Evolutionary conservation across 2,888 invertebrate species (phyloP).

Genomic region (Carterocephalus palaemon): DNA sequence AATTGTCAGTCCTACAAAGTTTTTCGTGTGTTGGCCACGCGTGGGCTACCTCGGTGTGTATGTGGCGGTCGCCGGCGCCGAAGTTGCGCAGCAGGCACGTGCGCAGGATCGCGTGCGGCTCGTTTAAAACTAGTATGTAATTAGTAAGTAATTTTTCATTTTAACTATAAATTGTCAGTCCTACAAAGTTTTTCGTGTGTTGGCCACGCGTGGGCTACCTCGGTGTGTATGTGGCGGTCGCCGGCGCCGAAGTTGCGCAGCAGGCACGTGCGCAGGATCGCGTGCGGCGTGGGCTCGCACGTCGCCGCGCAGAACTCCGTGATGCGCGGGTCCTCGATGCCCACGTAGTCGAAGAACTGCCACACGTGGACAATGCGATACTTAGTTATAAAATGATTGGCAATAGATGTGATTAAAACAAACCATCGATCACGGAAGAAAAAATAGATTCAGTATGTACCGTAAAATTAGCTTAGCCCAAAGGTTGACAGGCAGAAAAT

Average conservation of each 20-base stretch:
- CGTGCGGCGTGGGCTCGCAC: conserved; percentile 96
- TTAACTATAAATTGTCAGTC: too few species aligned
- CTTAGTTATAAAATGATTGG: too few species aligned
- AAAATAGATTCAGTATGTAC: too few species aligned
- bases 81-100: conserved; percentile 96
- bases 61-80: conserved; percentile 92
- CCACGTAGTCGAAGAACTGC: conserved; percentile 94
- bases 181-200: too few species aligned
- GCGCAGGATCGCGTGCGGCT: conserved; percentile 95
- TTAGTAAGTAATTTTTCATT: too few species aligned
- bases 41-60: conserved; percentile 85
- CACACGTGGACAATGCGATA: background rate
- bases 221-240: conserved; percentile 91
- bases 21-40: background rate
- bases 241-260: conserved; percentile 95
- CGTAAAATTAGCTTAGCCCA: too few species aligned
- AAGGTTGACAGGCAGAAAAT: too few species aligned
- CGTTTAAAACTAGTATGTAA: too few species aligned
- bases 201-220: conserved; percentile 68
- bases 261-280: conserved; percentile 93
- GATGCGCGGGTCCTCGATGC: conserved; percentile 95
- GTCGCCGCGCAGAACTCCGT: conserved; percentile 97
- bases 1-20: too few species aligned
- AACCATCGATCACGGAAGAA: too few species aligned
- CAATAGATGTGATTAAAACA: too few species aligned